These are phyloP conservation scores for Arbacia lixula DNA, from an alignment of 53 echinoderm and acorn worm species.

Conservation along the genomic window DNA sequence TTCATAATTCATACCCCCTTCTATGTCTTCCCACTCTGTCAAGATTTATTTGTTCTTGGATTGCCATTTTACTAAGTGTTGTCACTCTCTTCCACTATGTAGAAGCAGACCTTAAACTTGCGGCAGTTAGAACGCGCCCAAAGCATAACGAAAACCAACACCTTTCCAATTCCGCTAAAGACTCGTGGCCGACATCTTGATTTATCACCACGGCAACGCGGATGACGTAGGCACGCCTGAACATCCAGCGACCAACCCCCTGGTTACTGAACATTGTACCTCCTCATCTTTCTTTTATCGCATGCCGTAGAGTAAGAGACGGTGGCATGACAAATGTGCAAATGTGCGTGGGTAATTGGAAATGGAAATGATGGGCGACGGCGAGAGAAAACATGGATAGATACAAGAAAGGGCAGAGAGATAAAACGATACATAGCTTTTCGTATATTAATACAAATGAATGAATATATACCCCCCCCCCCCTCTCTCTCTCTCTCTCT, in stretches of 20 bases:
- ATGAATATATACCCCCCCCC: too few relatives aligned
- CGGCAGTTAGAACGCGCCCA: neutral
- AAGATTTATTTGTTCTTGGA: too few relatives aligned
- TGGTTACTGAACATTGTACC: constrained; percentile 4
- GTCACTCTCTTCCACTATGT: too few relatives aligned
- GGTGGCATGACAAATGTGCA: too few relatives aligned
- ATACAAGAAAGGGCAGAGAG: too few relatives aligned
- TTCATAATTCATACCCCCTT: too few relatives aligned
- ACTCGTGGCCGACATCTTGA: constrained; percentile 43
- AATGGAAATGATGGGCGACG: neutral
- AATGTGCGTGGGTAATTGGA: too few relatives aligned
- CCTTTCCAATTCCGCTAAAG: constrained; percentile 39
- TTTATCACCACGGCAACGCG: constrained; percentile 25
- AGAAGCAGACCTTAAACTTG: too few relatives aligned
- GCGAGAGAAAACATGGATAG: neutral
- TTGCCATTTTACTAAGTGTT: too few relatives aligned
- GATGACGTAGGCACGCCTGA: constrained; percentile 42
- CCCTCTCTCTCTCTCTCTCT: too few relatives aligned
- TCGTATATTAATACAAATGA: neutral
- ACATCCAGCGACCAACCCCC: neutral
- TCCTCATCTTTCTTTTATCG: neutral
- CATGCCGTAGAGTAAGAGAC: neutral
- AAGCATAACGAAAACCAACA: constrained; percentile 38
- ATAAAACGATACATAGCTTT: too few relatives aligned
- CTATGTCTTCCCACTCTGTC: too few relatives aligned